Percentiles rank a stretch among this genome's conserved stretches.
These are phyloP conservation scores for Micrastur ruficollis DNA, from an alignment of 2,797 vertebrate species.

Conservation along the genomic window DNA sequence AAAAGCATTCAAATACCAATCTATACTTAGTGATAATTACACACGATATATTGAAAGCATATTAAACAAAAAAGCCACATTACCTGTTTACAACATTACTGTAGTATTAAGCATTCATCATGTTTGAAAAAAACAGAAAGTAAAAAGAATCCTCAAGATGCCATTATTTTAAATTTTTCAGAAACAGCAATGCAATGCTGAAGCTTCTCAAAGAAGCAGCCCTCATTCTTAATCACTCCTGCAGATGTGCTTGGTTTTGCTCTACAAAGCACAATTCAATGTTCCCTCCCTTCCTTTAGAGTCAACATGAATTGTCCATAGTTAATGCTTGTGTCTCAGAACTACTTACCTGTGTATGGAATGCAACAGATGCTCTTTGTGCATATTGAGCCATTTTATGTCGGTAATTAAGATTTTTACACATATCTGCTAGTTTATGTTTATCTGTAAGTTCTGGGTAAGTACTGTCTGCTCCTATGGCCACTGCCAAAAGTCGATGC, in stretches of 20 bases:
- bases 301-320: background rate
- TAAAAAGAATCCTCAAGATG: background rate
- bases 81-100: background rate
- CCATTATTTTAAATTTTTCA: background rate
- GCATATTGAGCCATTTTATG: constrained; percentile 99
- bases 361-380: constrained; percentile 92
- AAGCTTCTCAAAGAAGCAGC: background rate
- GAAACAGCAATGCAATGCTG: background rate
- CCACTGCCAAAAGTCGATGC: constrained; percentile 91
- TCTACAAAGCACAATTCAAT: background rate
- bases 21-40: background rate
- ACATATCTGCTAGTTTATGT: constrained; percentile 88
- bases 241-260: background rate
- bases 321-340: background rate
- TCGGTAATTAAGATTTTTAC: constrained; percentile 96
- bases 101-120: background rate
- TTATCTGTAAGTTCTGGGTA: constrained; percentile 95
- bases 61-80: background rate
- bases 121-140: background rate
- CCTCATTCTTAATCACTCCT: background rate
- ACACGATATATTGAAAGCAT: background rate
- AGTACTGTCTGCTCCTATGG: constrained; percentile 88
- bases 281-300: background rate
- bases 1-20: background rate
- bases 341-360: constrained; percentile 88